Evolutionary conservation across 2,797 vertebrate genomes (phyloP).

Genomic region (Cercopithecus mitis): DNA sequence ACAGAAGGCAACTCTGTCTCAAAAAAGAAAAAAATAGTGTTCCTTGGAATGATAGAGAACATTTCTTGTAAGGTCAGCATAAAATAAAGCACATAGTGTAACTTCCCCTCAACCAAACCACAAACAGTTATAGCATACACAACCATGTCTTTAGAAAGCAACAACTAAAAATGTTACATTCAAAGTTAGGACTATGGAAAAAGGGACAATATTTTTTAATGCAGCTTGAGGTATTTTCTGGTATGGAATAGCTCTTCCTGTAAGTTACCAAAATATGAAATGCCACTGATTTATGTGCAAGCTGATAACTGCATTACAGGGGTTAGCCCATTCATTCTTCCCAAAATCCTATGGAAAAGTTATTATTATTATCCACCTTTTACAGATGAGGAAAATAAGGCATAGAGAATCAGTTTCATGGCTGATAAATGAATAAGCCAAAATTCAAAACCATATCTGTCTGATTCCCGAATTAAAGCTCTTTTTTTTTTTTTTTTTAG

Average conservation of each 20-base stretch:
- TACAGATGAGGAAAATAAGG: background rate
- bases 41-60: conserved; percentile 13
- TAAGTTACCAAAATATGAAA: conserved; percentile 10
- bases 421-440: background rate
- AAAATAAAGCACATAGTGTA: conserved; percentile 57
- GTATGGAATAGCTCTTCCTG: background rate
- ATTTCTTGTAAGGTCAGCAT: conserved; percentile 63
- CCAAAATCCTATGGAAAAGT: background rate
- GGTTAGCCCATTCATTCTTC: background rate
- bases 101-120: conserved; percentile 63
- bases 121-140: background rate
- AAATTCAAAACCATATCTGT: background rate
- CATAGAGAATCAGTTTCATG: background rate
- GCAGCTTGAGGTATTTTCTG: background rate
- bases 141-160: background rate
- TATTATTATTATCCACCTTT: background rate
- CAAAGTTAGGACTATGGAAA: background rate
- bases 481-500: background rate
- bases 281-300: background rate
- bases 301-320: background rate
- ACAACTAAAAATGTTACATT: background rate
- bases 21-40: background rate
- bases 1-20: too few species aligned
- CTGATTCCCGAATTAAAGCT: background rate
- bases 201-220: background rate